Evolutionary conservation across 2,888 invertebrate genomes (phyloP), one percentile per base, ranked within the genome.

Genomic region (Hirudinaria manillensis): DNA sequence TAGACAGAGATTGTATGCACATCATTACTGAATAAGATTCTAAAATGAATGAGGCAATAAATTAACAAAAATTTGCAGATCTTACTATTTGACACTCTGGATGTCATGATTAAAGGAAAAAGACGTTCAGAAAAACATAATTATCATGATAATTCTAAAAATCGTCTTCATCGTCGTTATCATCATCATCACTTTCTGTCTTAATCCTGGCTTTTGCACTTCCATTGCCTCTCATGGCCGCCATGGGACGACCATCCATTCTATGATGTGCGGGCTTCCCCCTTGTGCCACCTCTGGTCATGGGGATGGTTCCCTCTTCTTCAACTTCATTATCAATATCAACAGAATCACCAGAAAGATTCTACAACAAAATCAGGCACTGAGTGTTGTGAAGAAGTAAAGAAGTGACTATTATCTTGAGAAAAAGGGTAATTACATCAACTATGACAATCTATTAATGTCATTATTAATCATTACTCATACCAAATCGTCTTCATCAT

Each of bases 401-500:
- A 45, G 16, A 36, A 10, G 10, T 7, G 45, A 45, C 16, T 45
- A 45, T 45, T 3, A 16, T 45, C 13, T 45, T 45, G 45, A 45
- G 10, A 16, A 45, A 16, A 1, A 45, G 1, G 3, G 45, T 10
- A 38, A 38, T 10, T 3, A 56, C 3, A 16, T 27, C 16, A 16
- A 3, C 16, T 24, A 7, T 56, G 56, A 56, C 27, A 27, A 27
- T n/a, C n/a, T n/a, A n/a, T n/a, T n/a, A n/a, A n/a, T n/a, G n/a
- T n/a, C n/a, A n/a, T n/a, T n/a, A n/a, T 56, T 21, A 56, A 24
- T 24, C 61, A 61, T 61, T 45, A 16, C 2, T 61, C 24, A 24
- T 61, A 61, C 61, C 61, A 68, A 34, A 36, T 34, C 68, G 34
- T 68, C 68, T 34, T 68, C 68, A 34, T 68, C 68, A 21, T 68